Conservation (phyloP, 2,888 invertebrate genomes). For the Lycia hirtaria region DNA sequence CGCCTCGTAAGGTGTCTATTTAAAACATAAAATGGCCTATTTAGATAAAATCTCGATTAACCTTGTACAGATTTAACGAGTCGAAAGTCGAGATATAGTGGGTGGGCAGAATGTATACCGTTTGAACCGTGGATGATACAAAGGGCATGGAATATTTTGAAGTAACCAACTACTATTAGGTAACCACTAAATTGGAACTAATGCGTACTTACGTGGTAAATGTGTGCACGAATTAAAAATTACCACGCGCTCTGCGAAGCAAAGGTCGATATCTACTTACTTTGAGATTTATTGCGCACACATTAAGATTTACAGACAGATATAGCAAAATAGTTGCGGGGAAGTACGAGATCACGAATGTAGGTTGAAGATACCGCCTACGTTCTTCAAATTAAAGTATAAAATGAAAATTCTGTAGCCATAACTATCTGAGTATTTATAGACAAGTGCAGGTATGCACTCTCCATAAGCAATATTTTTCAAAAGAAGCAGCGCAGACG, state of each 20-base stretch:
- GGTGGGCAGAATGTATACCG: background rate
- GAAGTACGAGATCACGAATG: constrained; percentile 30
- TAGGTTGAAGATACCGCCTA: constrained; percentile 8
- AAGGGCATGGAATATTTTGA: background rate
- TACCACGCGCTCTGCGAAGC: constrained; percentile 16
- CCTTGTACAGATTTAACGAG: no score
- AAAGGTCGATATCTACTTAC: constrained; percentile 30
- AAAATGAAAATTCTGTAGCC: no score
- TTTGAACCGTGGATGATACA: background rate
- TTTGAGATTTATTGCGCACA: constrained; percentile 31
- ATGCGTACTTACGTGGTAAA: constrained; percentile 16
- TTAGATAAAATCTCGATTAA: no score
- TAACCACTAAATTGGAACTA: constrained; percentile 17
- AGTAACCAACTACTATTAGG: constrained; percentile 2
- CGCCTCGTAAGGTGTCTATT: no score
- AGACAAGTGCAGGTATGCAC: no score
- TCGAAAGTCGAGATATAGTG: no score
- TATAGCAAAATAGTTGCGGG: constrained; percentile 32
- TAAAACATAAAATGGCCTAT: no score
- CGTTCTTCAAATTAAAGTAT: constrained; percentile 9
- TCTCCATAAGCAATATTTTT: no score
- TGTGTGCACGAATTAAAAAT: constrained; percentile 26
- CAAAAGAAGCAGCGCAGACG: no score
- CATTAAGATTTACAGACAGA: constrained; percentile 33
- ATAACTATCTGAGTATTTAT: no score